Percentiles rank a stretch among this genome's conserved stretches.
Conservation (phyloP, 2,113 vertebrate genomes). For the Peromyscus californicus region DNA sequence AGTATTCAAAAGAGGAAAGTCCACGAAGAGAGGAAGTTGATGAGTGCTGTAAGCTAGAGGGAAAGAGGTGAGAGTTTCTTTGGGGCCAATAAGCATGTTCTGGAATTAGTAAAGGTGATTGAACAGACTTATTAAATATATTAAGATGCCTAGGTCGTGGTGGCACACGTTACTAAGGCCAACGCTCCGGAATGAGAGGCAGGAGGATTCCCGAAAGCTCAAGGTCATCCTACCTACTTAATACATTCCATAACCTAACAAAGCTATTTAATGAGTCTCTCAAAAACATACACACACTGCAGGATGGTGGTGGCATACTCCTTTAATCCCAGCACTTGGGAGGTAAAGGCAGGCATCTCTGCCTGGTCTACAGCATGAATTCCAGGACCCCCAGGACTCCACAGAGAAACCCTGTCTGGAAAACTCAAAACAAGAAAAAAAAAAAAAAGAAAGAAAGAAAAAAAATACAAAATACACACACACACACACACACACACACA, state of each 20-base stretch:
- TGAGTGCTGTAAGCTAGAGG: not conserved
- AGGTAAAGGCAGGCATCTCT: too few species aligned
- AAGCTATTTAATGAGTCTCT: not conserved
- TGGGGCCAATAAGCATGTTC: not conserved
- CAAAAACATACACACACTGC: not conserved
- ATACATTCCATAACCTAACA: not conserved
- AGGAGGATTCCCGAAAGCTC: not conserved
- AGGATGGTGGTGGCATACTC: too few species aligned
- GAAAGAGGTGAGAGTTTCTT: not conserved
- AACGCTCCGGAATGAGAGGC: not conserved
- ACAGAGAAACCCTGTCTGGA: too few species aligned
- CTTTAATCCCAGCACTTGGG: too few species aligned
- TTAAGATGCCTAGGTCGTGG: not conserved
- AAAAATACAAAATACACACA: not conserved
- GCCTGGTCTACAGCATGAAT: too few species aligned
- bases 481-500: too few species aligned
- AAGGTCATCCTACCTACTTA: not conserved
- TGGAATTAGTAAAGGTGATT: slow-evolving; percentile 11
- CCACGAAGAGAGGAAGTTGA: not conserved
- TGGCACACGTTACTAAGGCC: not conserved
- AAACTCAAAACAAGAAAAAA: too few species aligned
- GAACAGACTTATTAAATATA: not conserved
- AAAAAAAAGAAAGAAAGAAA: too few species aligned
- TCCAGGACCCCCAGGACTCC: too few species aligned
- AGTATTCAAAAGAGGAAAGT: not conserved